A percentile compares a stretch with the other conserved stretches of the same genome.
Evolutionary conservation across 2,113 vertebrate species (phyloP).

Genomic region (Malurus melanocephalus): DNA sequence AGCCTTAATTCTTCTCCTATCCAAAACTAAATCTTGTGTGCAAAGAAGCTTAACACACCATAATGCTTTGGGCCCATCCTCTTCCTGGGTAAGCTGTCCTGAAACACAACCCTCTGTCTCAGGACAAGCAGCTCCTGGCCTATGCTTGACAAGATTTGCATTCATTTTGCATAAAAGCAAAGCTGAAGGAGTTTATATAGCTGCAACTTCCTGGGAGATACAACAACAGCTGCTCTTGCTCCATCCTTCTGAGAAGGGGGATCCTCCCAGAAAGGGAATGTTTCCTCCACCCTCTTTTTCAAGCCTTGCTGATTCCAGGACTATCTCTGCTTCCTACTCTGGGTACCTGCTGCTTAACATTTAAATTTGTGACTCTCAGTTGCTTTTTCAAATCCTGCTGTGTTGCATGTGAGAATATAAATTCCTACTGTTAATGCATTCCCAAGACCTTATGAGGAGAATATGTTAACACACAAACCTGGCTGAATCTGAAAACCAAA

Average conservation of each 20-base stretch:
- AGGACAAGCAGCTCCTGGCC: not conserved
- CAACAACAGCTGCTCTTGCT: not conserved
- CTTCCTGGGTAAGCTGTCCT: not conserved
- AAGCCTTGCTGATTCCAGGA: not conserved
- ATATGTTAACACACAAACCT: not conserved
- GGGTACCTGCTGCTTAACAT: not conserved
- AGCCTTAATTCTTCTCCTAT: not conserved
- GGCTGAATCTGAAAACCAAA: not conserved
- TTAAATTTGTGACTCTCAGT: not conserved
- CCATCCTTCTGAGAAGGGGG: not conserved
- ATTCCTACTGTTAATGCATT: not conserved
- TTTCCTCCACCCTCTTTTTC: not conserved
- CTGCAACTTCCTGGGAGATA: not conserved
- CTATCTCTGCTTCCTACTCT: not conserved
- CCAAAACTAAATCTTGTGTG: not conserved
- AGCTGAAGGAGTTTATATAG: not conserved
- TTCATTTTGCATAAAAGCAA: not conserved
- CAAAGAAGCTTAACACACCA: not conserved
- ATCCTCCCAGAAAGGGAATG: conserved; percentile 9
- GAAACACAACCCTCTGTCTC: not conserved
- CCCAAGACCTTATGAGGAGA: not conserved
- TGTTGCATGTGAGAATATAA: not conserved
- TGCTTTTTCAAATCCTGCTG: not conserved
- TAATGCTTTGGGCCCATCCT: too few relatives aligned
- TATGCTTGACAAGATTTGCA: not conserved